Conservation (phyloP, 2,113 vertebrate genomes). For the Colistium nudipinnis region DNA sequence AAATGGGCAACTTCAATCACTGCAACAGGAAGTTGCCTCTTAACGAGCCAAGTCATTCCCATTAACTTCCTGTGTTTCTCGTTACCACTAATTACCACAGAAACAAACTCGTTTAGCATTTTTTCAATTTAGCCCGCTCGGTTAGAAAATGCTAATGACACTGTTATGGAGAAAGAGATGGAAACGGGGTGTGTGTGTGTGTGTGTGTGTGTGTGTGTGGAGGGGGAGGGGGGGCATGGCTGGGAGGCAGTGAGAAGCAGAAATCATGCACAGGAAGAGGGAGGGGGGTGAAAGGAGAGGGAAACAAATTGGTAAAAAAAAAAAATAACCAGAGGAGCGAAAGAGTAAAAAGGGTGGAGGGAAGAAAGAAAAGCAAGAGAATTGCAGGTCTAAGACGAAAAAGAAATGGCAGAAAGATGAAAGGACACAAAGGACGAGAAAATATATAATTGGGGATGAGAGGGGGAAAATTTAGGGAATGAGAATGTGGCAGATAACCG, state of each 20-base stretch:
- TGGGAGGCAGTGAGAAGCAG: conserved; percentile 52
- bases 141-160: conserved; percentile 82
- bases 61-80: conserved; percentile 83
- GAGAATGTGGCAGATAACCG: neutral
- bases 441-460: conserved; percentile 24
- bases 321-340: conserved; percentile 22
- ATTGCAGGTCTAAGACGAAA: neutral
- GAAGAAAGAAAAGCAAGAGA: neutral
- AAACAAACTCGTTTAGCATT: conserved; percentile 83
- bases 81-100: conserved; percentile 80
- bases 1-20: conserved; percentile 75
- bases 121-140: conserved; percentile 82
- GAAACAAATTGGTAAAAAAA: conserved; percentile 40
- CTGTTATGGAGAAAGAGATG: conserved; percentile 70
- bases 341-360: neutral
- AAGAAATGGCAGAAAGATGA: conserved; percentile 1
- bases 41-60: conserved; percentile 76
- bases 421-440: conserved; percentile 17
- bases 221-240: conserved; percentile 45
- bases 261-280: conserved; percentile 39
- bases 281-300: neutral
- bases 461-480: conserved; percentile 5
- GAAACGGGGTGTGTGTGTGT: conserved; percentile 50
- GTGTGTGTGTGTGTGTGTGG: conserved; percentile 27
- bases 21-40: conserved; percentile 70